Evolutionary conservation across 2,113 vertebrate genomes (phyloP).

Genomic region (Gallinago jamesoni): DNA sequence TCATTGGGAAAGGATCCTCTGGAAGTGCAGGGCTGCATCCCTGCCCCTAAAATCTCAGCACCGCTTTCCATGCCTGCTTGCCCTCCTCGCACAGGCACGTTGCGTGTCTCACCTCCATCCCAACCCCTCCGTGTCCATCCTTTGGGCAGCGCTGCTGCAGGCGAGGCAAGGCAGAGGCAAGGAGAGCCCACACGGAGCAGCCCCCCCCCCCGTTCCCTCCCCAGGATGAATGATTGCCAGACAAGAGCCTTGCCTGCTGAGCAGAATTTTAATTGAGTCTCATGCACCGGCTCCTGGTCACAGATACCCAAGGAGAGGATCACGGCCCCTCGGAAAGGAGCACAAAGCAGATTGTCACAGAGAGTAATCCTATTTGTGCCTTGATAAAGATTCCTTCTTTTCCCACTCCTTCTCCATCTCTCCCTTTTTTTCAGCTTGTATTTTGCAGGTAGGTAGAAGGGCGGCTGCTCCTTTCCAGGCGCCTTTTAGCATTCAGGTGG

Average conservation of each 20-base stretch:
- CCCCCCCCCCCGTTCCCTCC: neutral
- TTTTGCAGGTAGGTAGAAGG: slow-evolving; percentile 33
- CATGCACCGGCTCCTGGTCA: neutral
- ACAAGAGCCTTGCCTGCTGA: neutral
- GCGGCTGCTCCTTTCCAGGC: slow-evolving; percentile 40
- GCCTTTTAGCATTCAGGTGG: slow-evolving; percentile 50
- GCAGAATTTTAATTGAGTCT: slow-evolving; percentile 54
- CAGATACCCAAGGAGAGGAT: slow-evolving; percentile 26
- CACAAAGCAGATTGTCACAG: slow-evolving; percentile 56
- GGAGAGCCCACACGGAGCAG: neutral
- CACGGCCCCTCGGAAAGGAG: slow-evolving; percentile 16
- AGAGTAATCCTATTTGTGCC: slow-evolving; percentile 52
- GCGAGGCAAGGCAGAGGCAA: neutral
- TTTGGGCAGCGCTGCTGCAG: neutral
- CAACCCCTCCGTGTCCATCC: neutral
- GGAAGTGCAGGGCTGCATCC: neutral
- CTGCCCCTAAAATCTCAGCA: accelerated
- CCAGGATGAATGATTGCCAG: neutral
- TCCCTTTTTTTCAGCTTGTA: neutral
- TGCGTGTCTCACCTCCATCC: neutral
- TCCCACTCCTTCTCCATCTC: neutral
- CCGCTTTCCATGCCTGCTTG: neutral
- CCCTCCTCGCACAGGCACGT: accelerated
- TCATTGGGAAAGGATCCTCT: neutral
- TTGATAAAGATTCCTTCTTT: slow-evolving; percentile 51